A percentile compares a stretch with the other conserved stretches of the same genome.
phyloP scores from a whole-genome alignment of 2,888 invertebrate genomes.

The Hipparchia sbordonii region DNA sequence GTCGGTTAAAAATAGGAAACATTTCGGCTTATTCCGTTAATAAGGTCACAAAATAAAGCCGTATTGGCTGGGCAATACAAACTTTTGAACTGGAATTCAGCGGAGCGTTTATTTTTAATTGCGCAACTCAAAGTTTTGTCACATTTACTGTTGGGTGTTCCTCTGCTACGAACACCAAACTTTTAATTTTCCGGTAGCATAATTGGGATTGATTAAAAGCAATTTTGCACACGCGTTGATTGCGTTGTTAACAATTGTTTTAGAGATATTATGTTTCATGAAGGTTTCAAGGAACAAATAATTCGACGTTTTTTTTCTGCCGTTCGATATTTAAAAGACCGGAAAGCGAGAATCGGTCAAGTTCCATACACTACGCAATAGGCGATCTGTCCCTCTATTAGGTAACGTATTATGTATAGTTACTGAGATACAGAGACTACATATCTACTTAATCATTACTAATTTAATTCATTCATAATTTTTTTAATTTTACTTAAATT shows the following conservation, averaged over 20 bases:
- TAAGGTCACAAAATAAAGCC: constrained; percentile 3
- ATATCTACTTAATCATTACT: too few species aligned
- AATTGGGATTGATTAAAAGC: constrained; percentile 17
- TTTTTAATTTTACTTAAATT: too few species aligned
- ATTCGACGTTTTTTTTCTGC: not conserved
- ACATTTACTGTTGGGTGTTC: constrained; percentile 16
- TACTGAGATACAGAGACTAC: too few species aligned
- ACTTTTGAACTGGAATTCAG: constrained; percentile 14
- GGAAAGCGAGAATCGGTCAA: too few species aligned
- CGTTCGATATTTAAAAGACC: too few species aligned
- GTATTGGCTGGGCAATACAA: constrained; percentile 13
- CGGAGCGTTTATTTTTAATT: constrained; percentile 24
- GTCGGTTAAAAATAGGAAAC: not conserved
- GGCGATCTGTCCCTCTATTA: too few species aligned
- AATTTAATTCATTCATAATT: too few species aligned
- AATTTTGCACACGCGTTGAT: constrained; percentile 5
- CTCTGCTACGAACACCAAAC: constrained; percentile 10
- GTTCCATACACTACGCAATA: too few species aligned
- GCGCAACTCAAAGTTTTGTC: constrained; percentile 15
- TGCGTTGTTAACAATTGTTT: not conserved
- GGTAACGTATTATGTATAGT: too few species aligned
- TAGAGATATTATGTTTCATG: not conserved
- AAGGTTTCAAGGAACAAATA: too few species aligned
- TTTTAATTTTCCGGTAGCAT: constrained; percentile 17
- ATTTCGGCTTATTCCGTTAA: constrained; percentile 9